Evolutionary conservation across 1,140 invertebrate species (phyloP).

Genomic region (Tetramorium alpestre): DNA sequence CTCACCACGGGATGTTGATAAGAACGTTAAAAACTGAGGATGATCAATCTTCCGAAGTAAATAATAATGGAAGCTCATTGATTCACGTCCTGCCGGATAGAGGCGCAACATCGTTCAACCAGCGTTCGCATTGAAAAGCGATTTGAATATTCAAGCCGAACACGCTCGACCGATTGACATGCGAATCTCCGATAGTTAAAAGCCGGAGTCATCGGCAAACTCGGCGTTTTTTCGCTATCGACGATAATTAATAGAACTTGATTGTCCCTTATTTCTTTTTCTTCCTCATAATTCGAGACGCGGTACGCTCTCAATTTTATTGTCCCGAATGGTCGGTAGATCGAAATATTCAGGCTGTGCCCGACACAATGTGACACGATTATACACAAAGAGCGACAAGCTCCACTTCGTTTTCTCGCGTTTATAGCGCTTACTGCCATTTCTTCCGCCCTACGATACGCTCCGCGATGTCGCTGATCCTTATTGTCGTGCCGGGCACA

Average conservation of each 20-base stretch:
- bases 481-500: conserved; percentile 66
- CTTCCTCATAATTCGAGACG: not conserved
- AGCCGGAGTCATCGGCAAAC: conserved; percentile 1
- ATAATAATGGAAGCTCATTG: conserved; percentile 69
- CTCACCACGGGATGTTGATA: conserved; percentile 7
- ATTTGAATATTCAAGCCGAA: conserved; percentile 67
- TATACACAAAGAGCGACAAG: conserved; percentile 58
- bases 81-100: conserved; percentile 43
- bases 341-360: conserved; percentile 28
- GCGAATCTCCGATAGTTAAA: conserved; percentile 18
- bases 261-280: not conserved
- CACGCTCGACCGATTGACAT: conserved; percentile 38
- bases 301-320: conserved; percentile 21
- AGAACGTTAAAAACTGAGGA: conserved; percentile 59
- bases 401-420: conserved; percentile 55
- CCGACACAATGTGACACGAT: conserved; percentile 49
- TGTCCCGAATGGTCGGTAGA: not conserved
- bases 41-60: conserved; percentile 64
- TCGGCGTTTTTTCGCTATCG: conserved; percentile 24
- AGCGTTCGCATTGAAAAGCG: conserved; percentile 58
- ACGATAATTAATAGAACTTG: conserved; percentile 30
- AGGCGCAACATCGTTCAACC: conserved; percentile 45
- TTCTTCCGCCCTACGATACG: conserved; percentile 29
- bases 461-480: conserved; percentile 69
- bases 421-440: conserved; percentile 35